A percentile compares a stretch with the other conserved stretches of the same genome.
Evolutionary conservation across 1,140 invertebrate species (phyloP).

Genomic region (Zaprionus camerounensis): DNA sequence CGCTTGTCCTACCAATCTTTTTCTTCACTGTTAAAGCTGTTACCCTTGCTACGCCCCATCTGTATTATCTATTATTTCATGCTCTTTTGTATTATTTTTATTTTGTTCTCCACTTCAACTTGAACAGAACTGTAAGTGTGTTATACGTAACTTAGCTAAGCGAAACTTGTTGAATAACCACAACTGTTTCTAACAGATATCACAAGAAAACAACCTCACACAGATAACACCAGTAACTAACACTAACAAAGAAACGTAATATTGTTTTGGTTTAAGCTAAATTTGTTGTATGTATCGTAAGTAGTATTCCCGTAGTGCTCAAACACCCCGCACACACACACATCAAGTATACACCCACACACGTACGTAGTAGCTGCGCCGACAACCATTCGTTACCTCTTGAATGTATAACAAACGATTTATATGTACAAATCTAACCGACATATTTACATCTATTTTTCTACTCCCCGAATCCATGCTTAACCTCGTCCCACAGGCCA

Average conservation of each 20-base stretch:
- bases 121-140: conserved; percentile 72
- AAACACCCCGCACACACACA: conserved; percentile 40
- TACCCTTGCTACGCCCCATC: conserved; percentile 31
- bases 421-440: conserved; percentile 66
- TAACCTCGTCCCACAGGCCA: conserved; percentile 72
- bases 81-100: conserved; percentile 62
- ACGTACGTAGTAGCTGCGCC: conserved; percentile 72
- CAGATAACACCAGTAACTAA: conserved; percentile 41
- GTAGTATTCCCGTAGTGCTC: conserved; percentile 59
- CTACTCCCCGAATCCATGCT: conserved; percentile 62
- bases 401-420: conserved; percentile 47
- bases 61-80: conserved; percentile 61
- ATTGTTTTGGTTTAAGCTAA: conserved; percentile 50
- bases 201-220: conserved; percentile 37
- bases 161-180: conserved; percentile 24
- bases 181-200: conserved; percentile 41
- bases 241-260: conserved; percentile 11
- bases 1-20: conserved; percentile 58
- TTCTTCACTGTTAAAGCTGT: conserved; percentile 48
- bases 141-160: conserved; percentile 30
- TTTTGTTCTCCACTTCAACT: conserved; percentile 61
- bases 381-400: conserved; percentile 40
- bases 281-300: conserved; percentile 48
- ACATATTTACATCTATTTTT: conserved; percentile 64
- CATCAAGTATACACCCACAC: conserved; percentile 24